These are phyloP conservation scores for Myiotriccus ornatus DNA, from an alignment of 2,797 vertebrate genomes.

Conservation along the genomic window DNA sequence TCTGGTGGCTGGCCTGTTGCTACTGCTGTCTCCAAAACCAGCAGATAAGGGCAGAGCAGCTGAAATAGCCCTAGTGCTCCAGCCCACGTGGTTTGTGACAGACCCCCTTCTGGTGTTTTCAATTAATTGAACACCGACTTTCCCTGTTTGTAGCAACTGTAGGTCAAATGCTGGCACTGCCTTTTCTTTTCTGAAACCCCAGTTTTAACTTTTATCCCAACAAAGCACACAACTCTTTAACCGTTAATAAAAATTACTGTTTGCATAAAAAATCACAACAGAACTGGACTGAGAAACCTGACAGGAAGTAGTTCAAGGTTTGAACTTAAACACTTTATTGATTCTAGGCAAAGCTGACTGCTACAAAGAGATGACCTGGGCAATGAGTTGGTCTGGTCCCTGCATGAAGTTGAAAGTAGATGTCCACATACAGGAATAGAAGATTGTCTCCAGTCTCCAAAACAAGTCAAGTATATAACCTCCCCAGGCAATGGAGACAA, in stretches of 20 bases:
- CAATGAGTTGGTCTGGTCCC: background rate
- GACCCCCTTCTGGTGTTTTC: background rate
- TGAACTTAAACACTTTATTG: background rate
- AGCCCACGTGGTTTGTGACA: background rate
- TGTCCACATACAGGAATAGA: accelerated
- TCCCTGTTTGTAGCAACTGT: background rate
- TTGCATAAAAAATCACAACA: background rate
- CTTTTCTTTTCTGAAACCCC: background rate
- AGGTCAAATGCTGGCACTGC: background rate
- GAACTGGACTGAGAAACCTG: background rate
- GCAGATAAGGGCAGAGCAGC: background rate
- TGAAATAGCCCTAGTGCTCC: background rate
- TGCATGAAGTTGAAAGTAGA: background rate
- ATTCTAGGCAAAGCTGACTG: background rate
- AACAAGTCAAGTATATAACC: background rate
- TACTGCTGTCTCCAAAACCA: background rate
- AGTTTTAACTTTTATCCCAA: background rate
- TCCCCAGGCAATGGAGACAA: background rate
- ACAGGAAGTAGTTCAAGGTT: background rate
- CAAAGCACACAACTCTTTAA: background rate
- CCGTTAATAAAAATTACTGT: background rate
- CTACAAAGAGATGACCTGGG: background rate
- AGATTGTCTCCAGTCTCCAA: background rate
- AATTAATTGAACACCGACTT: background rate
- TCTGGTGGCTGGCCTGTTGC: background rate